Evolutionary conservation across 2,888 invertebrate species (phyloP).

Genomic region (Lochmaea capreae): DNA sequence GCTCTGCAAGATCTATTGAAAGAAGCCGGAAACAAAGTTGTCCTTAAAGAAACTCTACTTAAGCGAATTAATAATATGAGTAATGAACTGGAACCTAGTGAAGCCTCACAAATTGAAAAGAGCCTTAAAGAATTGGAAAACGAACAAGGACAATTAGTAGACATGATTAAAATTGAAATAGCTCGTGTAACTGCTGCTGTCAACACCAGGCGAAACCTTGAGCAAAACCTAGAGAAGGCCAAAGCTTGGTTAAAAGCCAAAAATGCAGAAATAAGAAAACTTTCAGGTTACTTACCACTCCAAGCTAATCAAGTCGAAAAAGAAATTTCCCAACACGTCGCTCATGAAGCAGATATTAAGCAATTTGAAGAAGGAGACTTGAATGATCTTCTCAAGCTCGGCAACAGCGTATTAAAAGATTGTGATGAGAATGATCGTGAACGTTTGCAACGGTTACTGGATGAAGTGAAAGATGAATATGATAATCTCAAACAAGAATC

Average conservation of each 20-base stretch:
- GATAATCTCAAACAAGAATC: conserved; percentile 79
- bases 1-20: conserved; percentile 80
- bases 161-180: conserved; percentile 79
- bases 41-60: conserved; percentile 83
- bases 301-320: conserved; percentile 85
- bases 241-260: conserved; percentile 85
- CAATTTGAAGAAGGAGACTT: conserved; percentile 81
- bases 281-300: conserved; percentile 83
- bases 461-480: conserved; percentile 79
- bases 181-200: conserved; percentile 77
- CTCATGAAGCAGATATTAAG: conserved; percentile 80
- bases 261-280: conserved; percentile 79
- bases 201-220: conserved; percentile 80
- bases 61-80: conserved; percentile 87
- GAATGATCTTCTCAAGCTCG: conserved; percentile 81
- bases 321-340: conserved; percentile 81
- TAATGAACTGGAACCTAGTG: conserved; percentile 85
- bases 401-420: conserved; percentile 81
- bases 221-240: conserved; percentile 82
- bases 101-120: conserved; percentile 82
- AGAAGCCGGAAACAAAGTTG: conserved; percentile 87
- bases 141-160: conserved; percentile 81
- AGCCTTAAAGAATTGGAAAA: conserved; percentile 77
- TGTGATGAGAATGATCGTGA: conserved; percentile 79
- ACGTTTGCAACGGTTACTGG: conserved; percentile 74